phyloP scores from a whole-genome alignment of 1,140 invertebrate species.

The Euura saliciscinereae region DNA sequence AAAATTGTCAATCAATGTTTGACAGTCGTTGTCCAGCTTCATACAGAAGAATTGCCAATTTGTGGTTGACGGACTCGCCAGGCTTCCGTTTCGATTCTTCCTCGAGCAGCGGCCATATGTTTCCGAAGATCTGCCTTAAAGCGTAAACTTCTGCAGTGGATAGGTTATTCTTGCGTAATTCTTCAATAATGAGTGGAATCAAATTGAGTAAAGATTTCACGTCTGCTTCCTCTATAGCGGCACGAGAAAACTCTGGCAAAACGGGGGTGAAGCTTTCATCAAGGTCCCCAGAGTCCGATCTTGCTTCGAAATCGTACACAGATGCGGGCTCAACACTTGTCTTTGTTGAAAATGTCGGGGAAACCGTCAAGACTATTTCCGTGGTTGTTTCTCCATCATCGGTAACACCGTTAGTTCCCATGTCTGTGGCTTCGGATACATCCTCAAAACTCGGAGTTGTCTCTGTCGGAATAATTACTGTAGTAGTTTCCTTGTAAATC shows the following conservation, averaged over 20 bases:
- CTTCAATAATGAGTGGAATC: conserved; percentile 19
- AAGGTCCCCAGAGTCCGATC: background rate
- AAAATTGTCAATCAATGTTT: background rate
- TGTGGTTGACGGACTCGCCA: conserved; percentile 11
- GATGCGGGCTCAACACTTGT: background rate
- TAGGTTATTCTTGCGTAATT: conserved; percentile 11
- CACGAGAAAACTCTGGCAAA: too few relatives aligned
- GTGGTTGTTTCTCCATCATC: too few relatives aligned
- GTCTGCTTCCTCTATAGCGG: background rate
- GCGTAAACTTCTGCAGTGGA: background rate
- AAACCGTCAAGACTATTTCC: too few relatives aligned
- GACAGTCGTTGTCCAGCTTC: conserved; percentile 11
- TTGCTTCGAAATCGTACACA: background rate
- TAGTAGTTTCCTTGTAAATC: too few relatives aligned
- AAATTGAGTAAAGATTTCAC: conserved; percentile 14
- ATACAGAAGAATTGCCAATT: conserved; percentile 17
- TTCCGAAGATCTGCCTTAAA: conserved; percentile 7
- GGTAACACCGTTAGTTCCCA: too few relatives aligned
- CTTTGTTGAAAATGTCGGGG: too few relatives aligned
- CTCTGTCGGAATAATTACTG: too few relatives aligned
- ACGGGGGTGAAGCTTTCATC: background rate
- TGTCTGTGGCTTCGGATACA: too few relatives aligned
- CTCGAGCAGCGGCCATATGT: conserved; percentile 17
- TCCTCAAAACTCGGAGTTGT: too few relatives aligned
- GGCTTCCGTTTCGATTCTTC: conserved; percentile 4